Evolutionary conservation across 2,113 vertebrate genomes (phyloP), one percentile per base, ranked within the genome.

Genomic region (Nematolebias whitei): DNA sequence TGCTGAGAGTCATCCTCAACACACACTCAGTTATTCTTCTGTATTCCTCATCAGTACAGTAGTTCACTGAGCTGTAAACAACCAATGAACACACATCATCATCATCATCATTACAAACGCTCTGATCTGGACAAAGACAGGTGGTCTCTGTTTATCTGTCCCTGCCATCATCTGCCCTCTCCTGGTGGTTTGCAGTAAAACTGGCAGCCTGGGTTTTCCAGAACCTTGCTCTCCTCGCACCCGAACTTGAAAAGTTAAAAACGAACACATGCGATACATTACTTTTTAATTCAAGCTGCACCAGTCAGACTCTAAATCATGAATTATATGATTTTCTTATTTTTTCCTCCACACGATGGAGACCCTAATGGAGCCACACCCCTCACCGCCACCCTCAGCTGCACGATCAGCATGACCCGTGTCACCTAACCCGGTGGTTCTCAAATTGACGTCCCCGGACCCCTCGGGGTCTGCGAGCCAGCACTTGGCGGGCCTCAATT

Each of bases 291-390:
- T 19, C 50, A 18, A 44, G 45, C 20, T 29, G 26, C 26, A 29
- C 26, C 26, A 48, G 22, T 40, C 35, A 43, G n/a, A 10, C 26
- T 19, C 29, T 19, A 16, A 35, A 23, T 24, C 13, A 38, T 58
- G 10, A 35, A 35, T 10, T 10, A 35, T 10, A 4, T 35, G 32
- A 10, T 35, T 35, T 2, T 35, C 5, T 20, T 48, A 15, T 16
- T 9, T 18, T 26, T 41, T 15, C 95, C 0, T 99, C 98, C 53
- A 95, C 95, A 66, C 97, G 2, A 93, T 99, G 83, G 95, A 98
- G 90, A 99, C 98, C 0, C 89, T 99, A 87, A 99, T 96, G 39
- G 97, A 99, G 91, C 98, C 98, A 10, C 97, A 99, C 80, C 98
- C 85, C 95, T 99, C 68, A 99, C 96, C 29, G 96, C 96, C 62